Evolutionary conservation across 2,113 vertebrate species (phyloP).

Genomic region (Calidris pugnax): DNA sequence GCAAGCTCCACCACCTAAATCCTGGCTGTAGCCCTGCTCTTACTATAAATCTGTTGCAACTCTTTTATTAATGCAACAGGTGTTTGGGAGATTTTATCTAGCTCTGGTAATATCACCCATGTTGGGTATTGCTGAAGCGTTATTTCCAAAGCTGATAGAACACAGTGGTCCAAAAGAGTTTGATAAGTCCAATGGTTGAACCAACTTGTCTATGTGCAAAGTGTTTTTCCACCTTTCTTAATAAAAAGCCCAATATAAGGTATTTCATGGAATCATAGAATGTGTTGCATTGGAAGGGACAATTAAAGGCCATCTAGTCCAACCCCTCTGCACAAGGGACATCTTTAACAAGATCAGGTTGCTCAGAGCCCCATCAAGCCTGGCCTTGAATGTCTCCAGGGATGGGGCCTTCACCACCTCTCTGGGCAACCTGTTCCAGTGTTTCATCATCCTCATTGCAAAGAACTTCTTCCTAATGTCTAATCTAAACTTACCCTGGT

Average conservation of each 20-base stretch:
- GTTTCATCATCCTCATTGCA: no score
- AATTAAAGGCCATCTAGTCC: no score
- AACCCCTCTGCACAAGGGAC: no score
- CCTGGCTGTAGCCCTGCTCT: neutral
- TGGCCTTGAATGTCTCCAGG: no score
- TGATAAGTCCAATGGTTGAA: neutral
- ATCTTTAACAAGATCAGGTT: no score
- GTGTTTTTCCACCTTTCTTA: neutral
- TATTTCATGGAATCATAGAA: neutral
- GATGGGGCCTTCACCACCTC: no score
- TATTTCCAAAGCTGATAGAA: neutral
- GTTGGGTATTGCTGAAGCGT: neutral
- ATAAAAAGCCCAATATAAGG: neutral
- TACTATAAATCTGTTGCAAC: neutral
- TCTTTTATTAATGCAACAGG: neutral
- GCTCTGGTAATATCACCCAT: neutral
- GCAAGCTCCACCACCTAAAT: neutral
- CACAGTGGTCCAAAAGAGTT: neutral
- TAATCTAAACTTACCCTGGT: no score
- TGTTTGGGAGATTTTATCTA: neutral
- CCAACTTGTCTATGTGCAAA: neutral
- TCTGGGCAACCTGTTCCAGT: no score
- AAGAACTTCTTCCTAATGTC: no score
- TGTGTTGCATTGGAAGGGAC: no score
- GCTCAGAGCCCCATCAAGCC: no score